Percentiles rank a stretch among this genome's conserved stretches.
Conservation (phyloP, 2,113 vertebrate species). For the Choloepus hoffmanni region DNA sequence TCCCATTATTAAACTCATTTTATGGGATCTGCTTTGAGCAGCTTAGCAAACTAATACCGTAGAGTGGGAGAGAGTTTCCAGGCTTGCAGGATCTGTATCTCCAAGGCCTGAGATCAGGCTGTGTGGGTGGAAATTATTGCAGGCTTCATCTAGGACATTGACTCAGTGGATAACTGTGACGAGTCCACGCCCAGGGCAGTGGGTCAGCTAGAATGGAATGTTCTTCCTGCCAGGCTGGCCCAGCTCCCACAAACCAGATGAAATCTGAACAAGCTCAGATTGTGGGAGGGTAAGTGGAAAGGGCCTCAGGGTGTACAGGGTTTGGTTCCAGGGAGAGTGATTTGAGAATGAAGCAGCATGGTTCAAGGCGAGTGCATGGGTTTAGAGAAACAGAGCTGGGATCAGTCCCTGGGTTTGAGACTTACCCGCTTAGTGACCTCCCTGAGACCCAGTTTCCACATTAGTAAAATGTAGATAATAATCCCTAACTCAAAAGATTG, state of each 20-base stretch:
- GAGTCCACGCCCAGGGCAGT: neutral
- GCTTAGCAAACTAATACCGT: no score
- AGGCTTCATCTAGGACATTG: rapidly evolving
- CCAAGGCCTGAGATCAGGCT: neutral
- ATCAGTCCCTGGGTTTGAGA: neutral
- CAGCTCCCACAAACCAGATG: neutral
- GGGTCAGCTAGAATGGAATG: no score
- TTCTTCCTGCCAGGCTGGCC: neutral
- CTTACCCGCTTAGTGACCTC: neutral
- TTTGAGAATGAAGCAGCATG: neutral
- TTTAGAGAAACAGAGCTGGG: neutral
- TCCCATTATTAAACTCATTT: no score
- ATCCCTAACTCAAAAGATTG: neutral
- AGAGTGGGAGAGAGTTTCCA: neutral
- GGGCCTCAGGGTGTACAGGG: rapidly evolving
- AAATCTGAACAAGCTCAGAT: neutral
- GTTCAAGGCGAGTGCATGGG: rapidly evolving
- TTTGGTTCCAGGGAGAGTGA: neutral
- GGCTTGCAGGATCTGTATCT: no score
- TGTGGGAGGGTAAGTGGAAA: no score
- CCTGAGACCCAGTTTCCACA: no score
- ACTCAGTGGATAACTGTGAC: no score
- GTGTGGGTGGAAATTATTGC: neutral
- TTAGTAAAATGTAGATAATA: neutral
- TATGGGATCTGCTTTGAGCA: no score